Conservation (phyloP, 2,113 vertebrate species). For the Melanotaenia duboulayi region DNA sequence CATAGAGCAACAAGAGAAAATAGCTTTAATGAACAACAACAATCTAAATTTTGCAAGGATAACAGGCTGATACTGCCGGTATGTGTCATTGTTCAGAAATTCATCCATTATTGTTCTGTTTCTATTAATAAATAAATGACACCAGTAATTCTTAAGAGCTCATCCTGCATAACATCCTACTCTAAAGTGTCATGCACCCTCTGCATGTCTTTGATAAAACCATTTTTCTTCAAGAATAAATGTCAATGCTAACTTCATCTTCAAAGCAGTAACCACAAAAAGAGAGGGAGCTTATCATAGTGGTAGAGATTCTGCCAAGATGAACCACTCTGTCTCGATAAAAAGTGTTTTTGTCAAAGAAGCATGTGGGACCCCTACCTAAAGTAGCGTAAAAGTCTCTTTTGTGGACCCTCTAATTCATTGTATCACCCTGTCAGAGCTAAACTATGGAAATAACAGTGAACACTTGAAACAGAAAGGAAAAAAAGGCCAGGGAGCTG, state of each 20-base stretch:
- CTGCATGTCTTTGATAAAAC: slow-evolving; percentile 50
- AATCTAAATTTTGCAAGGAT: slow-evolving; percentile 10
- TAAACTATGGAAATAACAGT: slow-evolving; percentile 74
- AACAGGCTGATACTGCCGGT: neutral
- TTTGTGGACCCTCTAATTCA: slow-evolving; percentile 78
- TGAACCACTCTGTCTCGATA: slow-evolving; percentile 62
- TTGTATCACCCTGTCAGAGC: slow-evolving; percentile 77
- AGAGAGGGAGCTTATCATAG: slow-evolving; percentile 52
- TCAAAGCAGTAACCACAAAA: slow-evolving; percentile 41
- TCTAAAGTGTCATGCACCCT: slow-evolving; percentile 44
- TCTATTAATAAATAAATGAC: slow-evolving; percentile 12
- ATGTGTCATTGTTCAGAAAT: slow-evolving; percentile 9
- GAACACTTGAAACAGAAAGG: slow-evolving; percentile 62
- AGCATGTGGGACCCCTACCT: slow-evolving; percentile 70
- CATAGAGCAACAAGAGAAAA: neutral
- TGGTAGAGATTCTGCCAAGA: slow-evolving; percentile 65
- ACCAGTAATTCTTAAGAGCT: slow-evolving; percentile 41
- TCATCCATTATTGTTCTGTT: slow-evolving; percentile 14
- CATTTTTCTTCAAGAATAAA: slow-evolving; percentile 54
- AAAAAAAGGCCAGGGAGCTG: slow-evolving; percentile 62
- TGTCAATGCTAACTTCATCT: slow-evolving; percentile 50
- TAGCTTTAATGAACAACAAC: neutral
- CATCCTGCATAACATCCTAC: slow-evolving; percentile 33
- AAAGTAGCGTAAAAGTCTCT: slow-evolving; percentile 81
- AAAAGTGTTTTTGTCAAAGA: slow-evolving; percentile 78